Base-by-base conservation (phyloP, 1,140 invertebrate genomes). In the Carposina sasakii region DNA sequence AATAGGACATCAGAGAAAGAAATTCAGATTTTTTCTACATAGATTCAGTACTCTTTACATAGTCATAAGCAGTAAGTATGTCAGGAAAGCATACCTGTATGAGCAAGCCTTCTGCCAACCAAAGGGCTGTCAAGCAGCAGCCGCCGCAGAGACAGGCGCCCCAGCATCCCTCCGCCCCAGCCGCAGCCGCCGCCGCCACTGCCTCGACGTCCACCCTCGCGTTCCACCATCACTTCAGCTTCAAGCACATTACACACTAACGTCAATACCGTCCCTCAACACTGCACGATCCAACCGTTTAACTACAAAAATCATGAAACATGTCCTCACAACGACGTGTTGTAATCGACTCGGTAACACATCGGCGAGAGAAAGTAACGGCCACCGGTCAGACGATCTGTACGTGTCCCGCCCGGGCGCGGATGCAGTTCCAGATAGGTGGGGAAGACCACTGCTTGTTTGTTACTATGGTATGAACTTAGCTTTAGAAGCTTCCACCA, bases 351-450 rank as follows among this genome's bases (percentile, higher is more conserved):
- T 65, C 60, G 57, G n/a, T 63, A 68, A 71, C 64, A 63, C 76
- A 76, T 72, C 66, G 65, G 52, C 66, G 60, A 77, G 76, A 82
- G 77, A 81, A 83, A 81, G 76, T 79, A n/a, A n/a, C n/a, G n/a
- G 54, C 53, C 61, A 67, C 71, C 67, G 57, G 54, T 50, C 62
- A 70, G 59, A 64, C 55, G 61, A 53, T 67, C 57, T 54, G 66
- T 68, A 65, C 58, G 73, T 71, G 66, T 54, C 50, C 62, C 61
- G 56, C 56, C 40, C 49, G 45, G 44, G 52, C 44, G 61, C 59
- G 71, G 76, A 78, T 77, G 71, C 68, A 71, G 53, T 72, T 63
- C 69, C 59, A 57, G 44, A n/a, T 24, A 60, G 62, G 48, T 60
- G 57, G 62, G 62, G 61, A 72, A 63, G 52, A 52, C n/a, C n/a